phyloP scores from a whole-genome alignment of 2,113 vertebrate species.

The Chaetodon trifascialis region DNA sequence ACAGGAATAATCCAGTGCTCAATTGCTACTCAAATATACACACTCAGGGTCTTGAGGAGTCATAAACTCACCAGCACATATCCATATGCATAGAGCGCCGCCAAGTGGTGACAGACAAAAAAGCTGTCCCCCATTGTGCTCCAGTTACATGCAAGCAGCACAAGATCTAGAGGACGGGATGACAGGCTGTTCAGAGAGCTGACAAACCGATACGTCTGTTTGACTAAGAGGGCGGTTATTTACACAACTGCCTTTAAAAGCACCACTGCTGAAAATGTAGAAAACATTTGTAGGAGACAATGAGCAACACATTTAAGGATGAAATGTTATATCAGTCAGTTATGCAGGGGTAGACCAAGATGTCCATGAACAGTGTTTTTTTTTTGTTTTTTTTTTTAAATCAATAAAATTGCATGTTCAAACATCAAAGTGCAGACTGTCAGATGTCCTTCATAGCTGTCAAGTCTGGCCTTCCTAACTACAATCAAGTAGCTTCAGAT shows the following conservation, averaged over 20 bases:
- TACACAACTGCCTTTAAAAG: neutral
- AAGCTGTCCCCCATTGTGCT: slow-evolving; percentile 87
- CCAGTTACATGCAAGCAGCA: slow-evolving; percentile 87
- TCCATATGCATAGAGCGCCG: slow-evolving; percentile 88
- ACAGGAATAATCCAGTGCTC: neutral
- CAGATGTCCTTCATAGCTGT: neutral
- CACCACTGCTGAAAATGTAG: neutral
- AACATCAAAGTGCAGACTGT: neutral
- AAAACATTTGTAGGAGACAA: neutral
- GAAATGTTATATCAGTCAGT: neutral
- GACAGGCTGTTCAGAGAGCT: slow-evolving; percentile 12
- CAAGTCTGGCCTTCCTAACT: neutral
- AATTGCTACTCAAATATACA: neutral
- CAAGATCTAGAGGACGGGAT: slow-evolving; percentile 77
- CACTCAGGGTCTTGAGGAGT: neutral
- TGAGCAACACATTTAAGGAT: neutral
- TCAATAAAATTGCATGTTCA: too few species aligned
- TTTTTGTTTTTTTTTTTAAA: too few species aligned
- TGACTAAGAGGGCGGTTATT: neutral
- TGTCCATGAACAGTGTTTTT: too few species aligned
- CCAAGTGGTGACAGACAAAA: slow-evolving; percentile 88
- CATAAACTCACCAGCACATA: slow-evolving; percentile 85
- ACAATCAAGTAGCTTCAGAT: neutral
- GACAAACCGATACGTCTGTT: neutral
- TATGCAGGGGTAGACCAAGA: too few species aligned